phyloP scores from a whole-genome alignment of 1,140 invertebrate genomes.

The Ruditapes philippinarum region DNA sequence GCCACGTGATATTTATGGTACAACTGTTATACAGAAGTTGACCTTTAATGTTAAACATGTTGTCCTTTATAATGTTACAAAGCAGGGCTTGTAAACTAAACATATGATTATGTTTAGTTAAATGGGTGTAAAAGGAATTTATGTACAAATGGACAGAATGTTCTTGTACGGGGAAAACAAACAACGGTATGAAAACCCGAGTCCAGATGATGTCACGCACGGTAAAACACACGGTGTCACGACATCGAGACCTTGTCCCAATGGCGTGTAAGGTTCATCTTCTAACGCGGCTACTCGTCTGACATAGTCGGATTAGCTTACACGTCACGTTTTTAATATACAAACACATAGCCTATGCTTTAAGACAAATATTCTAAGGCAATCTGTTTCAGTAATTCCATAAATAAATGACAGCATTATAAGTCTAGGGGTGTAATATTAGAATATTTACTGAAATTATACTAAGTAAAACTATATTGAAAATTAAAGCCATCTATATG shows the following conservation, averaged over 20 bases:
- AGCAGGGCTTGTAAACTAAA: neutral
- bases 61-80: neutral
- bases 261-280: neutral
- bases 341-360: no score
- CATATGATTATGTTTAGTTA: neutral
- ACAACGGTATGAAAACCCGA: neutral
- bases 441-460: no score
- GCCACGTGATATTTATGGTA: no score
- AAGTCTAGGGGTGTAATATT: no score
- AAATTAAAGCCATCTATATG: no score
- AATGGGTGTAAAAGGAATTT: neutral
- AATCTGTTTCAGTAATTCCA: no score
- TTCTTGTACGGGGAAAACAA: neutral
- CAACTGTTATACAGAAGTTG: no score
- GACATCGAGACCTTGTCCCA: neutral
- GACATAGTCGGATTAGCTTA: slow-evolving; percentile 5
- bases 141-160: neutral
- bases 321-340: neutral
- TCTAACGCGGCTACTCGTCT: slow-evolving; percentile 2
- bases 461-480: no score
- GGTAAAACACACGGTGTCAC: neutral
- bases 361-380: no score
- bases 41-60: no score
- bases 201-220: neutral
- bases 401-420: no score